Evolutionary conservation across 2,797 vertebrate species (phyloP).

Genomic region (Selene dorsalis): DNA sequence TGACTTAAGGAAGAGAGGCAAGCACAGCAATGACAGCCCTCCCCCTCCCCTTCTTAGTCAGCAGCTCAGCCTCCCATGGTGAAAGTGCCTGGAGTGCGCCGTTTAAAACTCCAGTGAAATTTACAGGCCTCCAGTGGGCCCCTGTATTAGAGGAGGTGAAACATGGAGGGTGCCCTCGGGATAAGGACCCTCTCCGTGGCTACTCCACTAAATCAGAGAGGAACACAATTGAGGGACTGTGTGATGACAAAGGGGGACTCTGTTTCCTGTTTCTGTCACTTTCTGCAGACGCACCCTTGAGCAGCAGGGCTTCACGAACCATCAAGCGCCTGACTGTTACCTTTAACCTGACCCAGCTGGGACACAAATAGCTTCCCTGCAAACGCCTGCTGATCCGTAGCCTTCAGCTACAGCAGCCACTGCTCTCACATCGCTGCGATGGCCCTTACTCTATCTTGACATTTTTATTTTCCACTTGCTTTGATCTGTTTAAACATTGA

Average conservation of each 20-base stretch:
- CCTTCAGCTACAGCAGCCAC: slow-evolving; percentile 28
- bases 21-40: slow-evolving; percentile 67
- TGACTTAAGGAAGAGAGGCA: slow-evolving; percentile 56
- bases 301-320: slow-evolving; percentile 55
- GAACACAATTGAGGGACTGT: slow-evolving; percentile 77
- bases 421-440: slow-evolving; percentile 11
- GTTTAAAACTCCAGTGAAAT: slow-evolving; percentile 75
- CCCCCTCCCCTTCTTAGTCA: slow-evolving; percentile 49
- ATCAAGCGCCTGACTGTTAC: slow-evolving; percentile 63
- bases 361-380: slow-evolving; percentile 53
- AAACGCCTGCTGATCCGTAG: slow-evolving; percentile 38
- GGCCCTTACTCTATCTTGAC: slow-evolving; percentile 10
- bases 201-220: slow-evolving; percentile 52
- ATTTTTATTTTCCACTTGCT: slow-evolving; percentile 21
- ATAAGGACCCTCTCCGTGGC: slow-evolving; percentile 53
- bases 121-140: slow-evolving; percentile 69
- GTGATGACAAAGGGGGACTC: slow-evolving; percentile 69
- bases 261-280: slow-evolving; percentile 73
- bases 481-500: slow-evolving; percentile 43
- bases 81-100: slow-evolving; percentile 70
- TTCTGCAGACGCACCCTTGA: slow-evolving; percentile 62
- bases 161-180: slow-evolving; percentile 73
- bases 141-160: slow-evolving; percentile 67
- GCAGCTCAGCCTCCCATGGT: slow-evolving; percentile 73
- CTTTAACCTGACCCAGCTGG: slow-evolving; percentile 67